Evolutionary conservation across 2,113 vertebrate genomes (phyloP).

Genomic region (Lasiurus borealis): DNA sequence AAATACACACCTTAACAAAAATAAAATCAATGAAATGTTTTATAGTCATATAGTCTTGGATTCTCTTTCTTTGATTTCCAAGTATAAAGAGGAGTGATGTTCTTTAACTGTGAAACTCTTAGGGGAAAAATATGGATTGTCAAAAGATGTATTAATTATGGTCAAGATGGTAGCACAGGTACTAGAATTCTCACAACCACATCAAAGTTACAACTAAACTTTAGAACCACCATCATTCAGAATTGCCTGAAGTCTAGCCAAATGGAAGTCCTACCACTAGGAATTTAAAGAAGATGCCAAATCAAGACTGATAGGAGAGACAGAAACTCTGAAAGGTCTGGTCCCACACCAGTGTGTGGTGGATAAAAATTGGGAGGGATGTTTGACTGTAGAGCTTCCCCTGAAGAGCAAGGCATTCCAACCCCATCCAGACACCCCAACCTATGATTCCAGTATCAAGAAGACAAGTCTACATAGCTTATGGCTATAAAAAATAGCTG

Average conservation of each 20-base stretch:
- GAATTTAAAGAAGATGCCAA: not conserved
- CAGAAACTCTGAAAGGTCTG: not conserved
- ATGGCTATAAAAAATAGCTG: not conserved
- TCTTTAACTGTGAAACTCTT: constrained; percentile 22
- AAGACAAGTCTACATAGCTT: not conserved
- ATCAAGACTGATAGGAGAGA: not conserved
- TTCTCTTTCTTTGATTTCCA: not conserved
- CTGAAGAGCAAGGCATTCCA: not conserved
- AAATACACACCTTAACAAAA: not conserved
- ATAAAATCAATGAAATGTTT: not conserved
- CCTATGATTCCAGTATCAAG: not conserved
- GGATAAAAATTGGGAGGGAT: not conserved
- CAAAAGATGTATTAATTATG: not conserved
- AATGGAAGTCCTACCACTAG: not conserved
- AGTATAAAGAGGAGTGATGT: not conserved
- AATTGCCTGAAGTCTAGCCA: not conserved
- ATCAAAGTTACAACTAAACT: not conserved
- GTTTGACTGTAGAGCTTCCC: not conserved
- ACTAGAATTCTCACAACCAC: not conserved
- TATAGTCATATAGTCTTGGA: not conserved
- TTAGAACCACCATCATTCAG: not conserved
- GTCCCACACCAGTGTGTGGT: not conserved
- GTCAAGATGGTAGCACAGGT: not conserved
- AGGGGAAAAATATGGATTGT: not conserved
- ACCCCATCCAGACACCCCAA: not conserved